phyloP scores from a whole-genome alignment of 2,797 vertebrate species.

The Gallinago nigripennis region DNA sequence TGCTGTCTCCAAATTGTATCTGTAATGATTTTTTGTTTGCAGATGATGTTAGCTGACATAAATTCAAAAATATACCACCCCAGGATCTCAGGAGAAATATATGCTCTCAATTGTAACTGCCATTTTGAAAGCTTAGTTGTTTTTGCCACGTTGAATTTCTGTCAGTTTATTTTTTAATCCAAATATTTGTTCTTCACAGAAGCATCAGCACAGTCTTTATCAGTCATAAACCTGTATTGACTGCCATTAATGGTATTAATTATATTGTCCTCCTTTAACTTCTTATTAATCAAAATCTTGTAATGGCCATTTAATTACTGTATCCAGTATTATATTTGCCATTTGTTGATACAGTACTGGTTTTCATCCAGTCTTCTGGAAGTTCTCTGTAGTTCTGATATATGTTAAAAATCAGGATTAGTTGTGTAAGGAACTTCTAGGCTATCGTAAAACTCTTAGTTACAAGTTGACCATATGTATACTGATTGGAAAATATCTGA shows the following conservation, averaged over 20 bases:
- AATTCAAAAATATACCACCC: not conserved
- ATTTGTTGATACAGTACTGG: not conserved
- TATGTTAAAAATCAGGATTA: not conserved
- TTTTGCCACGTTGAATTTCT: not conserved
- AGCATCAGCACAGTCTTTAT: not conserved
- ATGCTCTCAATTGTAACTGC: not conserved
- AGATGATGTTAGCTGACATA: not conserved
- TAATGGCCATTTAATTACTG: not conserved
- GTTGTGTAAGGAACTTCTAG: not conserved
- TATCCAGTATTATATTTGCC: not conserved
- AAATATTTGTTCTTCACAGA: not conserved
- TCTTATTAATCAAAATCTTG: not conserved
- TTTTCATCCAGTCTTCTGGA: not conserved
- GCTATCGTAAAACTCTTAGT: not conserved
- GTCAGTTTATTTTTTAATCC: not conserved
- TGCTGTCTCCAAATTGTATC: not conserved
- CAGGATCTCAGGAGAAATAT: not conserved
- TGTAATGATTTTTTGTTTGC: not conserved
- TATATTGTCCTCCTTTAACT: not conserved
- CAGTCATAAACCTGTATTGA: not conserved
- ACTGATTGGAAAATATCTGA: not conserved
- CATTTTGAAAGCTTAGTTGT: not conserved
- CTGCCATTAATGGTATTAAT: not conserved
- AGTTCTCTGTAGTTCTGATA: not conserved
- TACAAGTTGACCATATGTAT: not conserved